A percentile compares a stretch with the other conserved stretches of the same genome.
Conservation (phyloP, 2,888 invertebrate species). For the Lithophane semibrunnea region DNA sequence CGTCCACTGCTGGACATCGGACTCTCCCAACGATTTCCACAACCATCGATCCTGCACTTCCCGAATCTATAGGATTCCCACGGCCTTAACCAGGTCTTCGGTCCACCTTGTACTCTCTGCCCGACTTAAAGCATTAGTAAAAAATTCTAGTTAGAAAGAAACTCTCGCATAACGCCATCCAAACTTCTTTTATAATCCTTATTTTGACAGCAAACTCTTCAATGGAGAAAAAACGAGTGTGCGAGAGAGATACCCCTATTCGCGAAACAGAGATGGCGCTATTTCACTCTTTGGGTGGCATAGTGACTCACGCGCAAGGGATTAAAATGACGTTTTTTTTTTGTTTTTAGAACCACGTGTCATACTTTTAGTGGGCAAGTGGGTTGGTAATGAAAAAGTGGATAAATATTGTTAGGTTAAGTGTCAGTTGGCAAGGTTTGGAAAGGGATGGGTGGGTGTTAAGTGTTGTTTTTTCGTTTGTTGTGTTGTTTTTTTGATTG, state of each 20-base stretch:
- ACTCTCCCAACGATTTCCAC: not conserved
- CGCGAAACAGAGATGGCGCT: constrained; percentile 69
- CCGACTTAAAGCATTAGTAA: no score
- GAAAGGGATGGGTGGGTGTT: constrained; percentile 57
- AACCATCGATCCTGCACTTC: not conserved
- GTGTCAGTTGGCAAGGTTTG: constrained; percentile 57
- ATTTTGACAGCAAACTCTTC: constrained; percentile 90
- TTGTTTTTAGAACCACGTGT: constrained; percentile 68
- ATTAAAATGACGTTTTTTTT: constrained; percentile 72
- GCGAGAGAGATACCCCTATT: constrained; percentile 74
- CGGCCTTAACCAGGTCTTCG: not conserved
- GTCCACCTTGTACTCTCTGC: not conserved
- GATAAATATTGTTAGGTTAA: constrained; percentile 62
- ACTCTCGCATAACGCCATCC: constrained; percentile 80
- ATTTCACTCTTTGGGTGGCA: constrained; percentile 84
- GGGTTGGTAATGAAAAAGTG: constrained; percentile 74
- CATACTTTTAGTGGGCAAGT: constrained; percentile 75
- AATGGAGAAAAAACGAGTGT: constrained; percentile 82
- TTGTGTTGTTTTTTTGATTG: constrained; percentile 20
- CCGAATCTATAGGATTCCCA: no score
- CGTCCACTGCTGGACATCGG: not conserved
- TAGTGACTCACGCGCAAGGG: constrained; percentile 81
- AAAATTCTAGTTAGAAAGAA: no score
- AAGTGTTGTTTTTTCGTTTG: constrained; percentile 45
- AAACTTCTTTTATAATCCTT: constrained; percentile 89